Evolutionary conservation across 30 jellyfish, hydroid and myxozoan species (phyloP).

Genomic region (Aurelia aurita complex sp. Pacific): DNA sequence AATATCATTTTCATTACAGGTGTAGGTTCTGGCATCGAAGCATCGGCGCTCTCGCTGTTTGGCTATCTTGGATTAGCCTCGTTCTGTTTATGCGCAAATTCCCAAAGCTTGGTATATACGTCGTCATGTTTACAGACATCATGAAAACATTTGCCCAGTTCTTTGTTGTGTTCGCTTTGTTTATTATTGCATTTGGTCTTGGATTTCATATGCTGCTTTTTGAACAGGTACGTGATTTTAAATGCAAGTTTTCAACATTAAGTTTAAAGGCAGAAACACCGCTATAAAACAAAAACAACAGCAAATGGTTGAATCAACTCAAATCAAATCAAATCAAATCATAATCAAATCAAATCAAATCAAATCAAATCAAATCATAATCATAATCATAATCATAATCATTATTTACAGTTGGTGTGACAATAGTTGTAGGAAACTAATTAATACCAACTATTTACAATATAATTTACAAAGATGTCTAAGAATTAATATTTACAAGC

Average conservation of each 20-base stretch:
- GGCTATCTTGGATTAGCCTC: conserved; percentile 97
- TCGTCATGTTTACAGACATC: conserved; percentile 97
- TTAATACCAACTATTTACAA: too few relatives aligned
- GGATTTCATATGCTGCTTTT: conserved; percentile 93
- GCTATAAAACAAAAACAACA: too few relatives aligned
- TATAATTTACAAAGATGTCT: too few relatives aligned
- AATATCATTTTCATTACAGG: conserved; percentile 18
- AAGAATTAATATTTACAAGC: too few relatives aligned
- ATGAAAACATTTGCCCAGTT: conserved; percentile 95
- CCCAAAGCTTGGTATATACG: conserved; percentile 98
- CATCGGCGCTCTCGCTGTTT: conserved; percentile 95
- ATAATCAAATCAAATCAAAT: too few relatives aligned
- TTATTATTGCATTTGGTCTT: conserved; percentile 95
- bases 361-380: too few relatives aligned
- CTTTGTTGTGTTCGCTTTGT: conserved; percentile 83
- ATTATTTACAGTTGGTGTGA: too few relatives aligned
- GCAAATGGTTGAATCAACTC: too few relatives aligned
- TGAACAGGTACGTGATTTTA: conserved; percentile 65
- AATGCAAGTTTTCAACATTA: neutral
- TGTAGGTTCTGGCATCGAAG: conserved; percentile 92
- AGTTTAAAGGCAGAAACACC: too few relatives aligned
- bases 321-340: neutral
- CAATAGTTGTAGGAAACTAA: too few relatives aligned
- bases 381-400: too few relatives aligned
- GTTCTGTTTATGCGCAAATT: conserved; percentile 97